phyloP scores from a whole-genome alignment of 2,888 invertebrate genomes.

The Asteroscopus sphinx region DNA sequence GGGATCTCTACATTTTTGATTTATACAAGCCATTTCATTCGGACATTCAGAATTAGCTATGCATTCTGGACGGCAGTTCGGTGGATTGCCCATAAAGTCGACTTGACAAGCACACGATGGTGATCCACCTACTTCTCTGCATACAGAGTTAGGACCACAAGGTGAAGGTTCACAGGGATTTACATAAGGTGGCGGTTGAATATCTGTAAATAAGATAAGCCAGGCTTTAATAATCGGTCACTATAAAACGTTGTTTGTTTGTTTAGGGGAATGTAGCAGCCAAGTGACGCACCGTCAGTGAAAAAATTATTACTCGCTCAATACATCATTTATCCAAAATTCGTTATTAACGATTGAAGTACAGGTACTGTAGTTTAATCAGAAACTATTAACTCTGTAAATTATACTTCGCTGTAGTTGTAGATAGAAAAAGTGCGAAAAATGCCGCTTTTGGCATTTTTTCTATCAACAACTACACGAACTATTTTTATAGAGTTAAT shows the following conservation, averaged over 20 bases:
- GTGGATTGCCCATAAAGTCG: slow-evolving; percentile 92
- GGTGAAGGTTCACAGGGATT: slow-evolving; percentile 93
- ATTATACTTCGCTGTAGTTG: too few species aligned
- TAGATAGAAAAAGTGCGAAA: too few species aligned
- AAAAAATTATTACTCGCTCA: too few species aligned
- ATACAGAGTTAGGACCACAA: slow-evolving; percentile 93
- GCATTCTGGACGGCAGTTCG: slow-evolving; percentile 93
- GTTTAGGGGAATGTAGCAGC: too few species aligned
- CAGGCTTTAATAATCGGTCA: slow-evolving; percentile 8
- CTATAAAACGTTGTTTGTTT: neutral
- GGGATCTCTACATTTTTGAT: slow-evolving; percentile 93
- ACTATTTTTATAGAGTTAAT: too few species aligned
- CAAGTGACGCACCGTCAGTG: too few species aligned
- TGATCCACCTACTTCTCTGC: slow-evolving; percentile 89
- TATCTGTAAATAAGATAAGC: slow-evolving; percentile 68
- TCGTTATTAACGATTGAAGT: too few species aligned
- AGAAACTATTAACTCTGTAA: too few species aligned
- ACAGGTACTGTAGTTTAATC: too few species aligned
- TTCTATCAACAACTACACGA: too few species aligned
- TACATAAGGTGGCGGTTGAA: slow-evolving; percentile 69
- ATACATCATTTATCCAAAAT: too few species aligned
- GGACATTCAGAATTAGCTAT: slow-evolving; percentile 93
- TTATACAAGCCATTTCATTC: slow-evolving; percentile 92
- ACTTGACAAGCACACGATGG: slow-evolving; percentile 93
- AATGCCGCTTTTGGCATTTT: too few species aligned